A percentile compares a stretch with the other conserved stretches of the same genome.
phyloP scores from a whole-genome alignment of 2,797 vertebrate species.

The Heterohyrax brucei region DNA sequence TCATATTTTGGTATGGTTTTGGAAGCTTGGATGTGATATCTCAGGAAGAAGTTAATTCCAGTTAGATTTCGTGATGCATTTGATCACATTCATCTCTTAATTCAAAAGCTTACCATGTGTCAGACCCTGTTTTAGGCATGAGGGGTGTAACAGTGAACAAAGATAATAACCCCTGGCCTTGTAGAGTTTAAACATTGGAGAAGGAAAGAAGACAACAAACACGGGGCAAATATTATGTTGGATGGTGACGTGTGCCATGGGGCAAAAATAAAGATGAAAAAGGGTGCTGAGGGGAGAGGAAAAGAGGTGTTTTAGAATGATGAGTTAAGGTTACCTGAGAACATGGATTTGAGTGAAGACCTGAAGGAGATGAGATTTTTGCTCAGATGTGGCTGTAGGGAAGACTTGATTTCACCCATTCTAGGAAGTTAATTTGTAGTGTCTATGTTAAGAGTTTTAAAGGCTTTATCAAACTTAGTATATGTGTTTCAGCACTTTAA shows the following conservation, averaged over 20 bases:
- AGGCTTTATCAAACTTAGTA: slow-evolving; percentile 1
- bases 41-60: neutral
- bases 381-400: neutral
- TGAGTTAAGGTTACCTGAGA: neutral
- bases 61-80: neutral
- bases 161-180: neutral
- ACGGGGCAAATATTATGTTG: neutral
- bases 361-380: neutral
- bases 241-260: neutral
- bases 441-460: slow-evolving; percentile 31
- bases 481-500: neutral
- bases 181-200: slow-evolving; percentile 11
- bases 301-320: neutral
- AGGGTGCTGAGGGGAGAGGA: neutral
- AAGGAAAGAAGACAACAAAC: neutral
- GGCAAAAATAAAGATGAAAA: neutral
- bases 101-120: neutral
- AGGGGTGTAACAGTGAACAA: neutral
- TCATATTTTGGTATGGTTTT: neutral
- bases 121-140: neutral
- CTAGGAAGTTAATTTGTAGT: neutral
- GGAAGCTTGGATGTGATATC: slow-evolving; percentile 1
- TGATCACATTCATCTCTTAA: neutral
- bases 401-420: slow-evolving; percentile 16
- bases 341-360: neutral